Evolutionary conservation across 2,888 invertebrate species (phyloP).

Genomic region (Calliopum simillimum): DNA sequence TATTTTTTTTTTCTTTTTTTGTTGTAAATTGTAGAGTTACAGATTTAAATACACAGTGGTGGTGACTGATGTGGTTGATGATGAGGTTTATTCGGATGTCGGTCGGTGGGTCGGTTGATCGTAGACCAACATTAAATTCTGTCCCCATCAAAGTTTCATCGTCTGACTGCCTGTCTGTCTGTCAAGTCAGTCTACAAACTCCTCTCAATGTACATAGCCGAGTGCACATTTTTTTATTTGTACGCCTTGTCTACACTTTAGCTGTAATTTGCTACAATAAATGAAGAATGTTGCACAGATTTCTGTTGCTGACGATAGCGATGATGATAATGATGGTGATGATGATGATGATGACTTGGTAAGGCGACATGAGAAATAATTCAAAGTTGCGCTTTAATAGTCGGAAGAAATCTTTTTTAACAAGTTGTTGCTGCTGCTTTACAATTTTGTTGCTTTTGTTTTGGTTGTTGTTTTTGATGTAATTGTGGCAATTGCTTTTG

Average conservation of each 20-base stretch:
- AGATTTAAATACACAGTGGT: background rate
- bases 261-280: constrained; percentile 5
- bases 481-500: constrained; percentile 4
- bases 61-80: no score
- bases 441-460: constrained; percentile 12
- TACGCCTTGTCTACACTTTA: constrained; percentile 5
- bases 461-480: background rate
- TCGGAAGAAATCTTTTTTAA: constrained; percentile 23
- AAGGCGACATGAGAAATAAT: constrained; percentile 29
- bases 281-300: no score
- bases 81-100: no score
- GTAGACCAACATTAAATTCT: background rate
- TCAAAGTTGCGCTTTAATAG: constrained; percentile 14
- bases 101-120: no score
- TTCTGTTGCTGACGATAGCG: background rate
- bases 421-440: no score
- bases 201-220: background rate
- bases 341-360: background rate
- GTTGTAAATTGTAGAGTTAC: background rate
- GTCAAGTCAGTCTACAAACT: background rate
- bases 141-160: background rate
- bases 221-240: background rate
- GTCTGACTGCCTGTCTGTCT: background rate
- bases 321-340: no score
- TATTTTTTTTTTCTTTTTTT: no score